Base-by-base conservation (phyloP, 2,797 vertebrate genomes). In the Sebastes steindachneri region DNA sequence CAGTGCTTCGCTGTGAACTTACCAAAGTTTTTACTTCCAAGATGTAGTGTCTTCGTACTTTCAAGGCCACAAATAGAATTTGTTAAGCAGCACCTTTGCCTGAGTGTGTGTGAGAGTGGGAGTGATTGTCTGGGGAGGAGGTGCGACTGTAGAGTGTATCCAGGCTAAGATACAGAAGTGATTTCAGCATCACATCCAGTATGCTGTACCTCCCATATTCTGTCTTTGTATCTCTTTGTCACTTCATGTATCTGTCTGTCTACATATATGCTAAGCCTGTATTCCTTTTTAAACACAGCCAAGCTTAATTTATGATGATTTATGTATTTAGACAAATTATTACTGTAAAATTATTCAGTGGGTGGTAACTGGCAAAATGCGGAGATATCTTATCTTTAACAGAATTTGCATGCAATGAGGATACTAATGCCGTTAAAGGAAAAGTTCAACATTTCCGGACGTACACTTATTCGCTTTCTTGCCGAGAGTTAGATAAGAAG, bases 1-100 rank as follows among this genome's bases (percentile, higher is more conserved):
- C 74, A 41, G 37, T 7, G 54, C 55, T 45, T 60, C 60, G 41
- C 60, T 81, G 68, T 77, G 82, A 84, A 72, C 75, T 62, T 57
- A 5, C 58, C 62, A 48, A 72, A 75, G 37, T 65, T 57, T 87
- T 80, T 73, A 73, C 21, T 12, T 55, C 53, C 57, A 45, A 70
- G 64, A 75, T 68, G n/a, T 9, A 5, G 6, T 63, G 5, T 74
- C 59, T 67, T 72, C 5, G n/a, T 64, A 53, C 69, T 75, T 79
- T 72, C 33, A 74, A 79, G 45, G 68, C 68, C 74, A 65, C 72
- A 75, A 81, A 86, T 74, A 80, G 65, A 83, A 48, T 35, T 65
- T 55, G 48, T 31, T 58, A 29, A 71, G 53, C 17, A 10, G 69
- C 41, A 67, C 29, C 63, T 69, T 65, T 73, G 62, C 59, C 31